phyloP scores from a whole-genome alignment of 2,888 invertebrate genomes.

The Hoplodrina blanda region DNA sequence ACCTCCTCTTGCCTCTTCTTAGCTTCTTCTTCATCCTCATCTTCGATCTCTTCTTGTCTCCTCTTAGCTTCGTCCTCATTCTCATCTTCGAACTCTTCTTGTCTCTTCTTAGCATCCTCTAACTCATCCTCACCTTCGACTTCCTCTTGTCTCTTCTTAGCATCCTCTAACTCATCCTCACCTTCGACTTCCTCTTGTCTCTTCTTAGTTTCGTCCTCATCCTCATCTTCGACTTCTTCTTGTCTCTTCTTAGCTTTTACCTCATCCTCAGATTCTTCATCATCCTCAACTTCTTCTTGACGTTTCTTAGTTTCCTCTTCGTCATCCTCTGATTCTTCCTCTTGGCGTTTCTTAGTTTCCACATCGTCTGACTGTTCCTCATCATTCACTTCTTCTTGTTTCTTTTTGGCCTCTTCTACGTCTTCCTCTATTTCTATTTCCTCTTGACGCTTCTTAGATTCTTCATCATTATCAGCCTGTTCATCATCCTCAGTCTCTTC shows the following conservation, averaged over 20 bases:
- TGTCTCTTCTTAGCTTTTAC: slow-evolving; percentile 21
- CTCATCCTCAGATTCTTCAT: background rate
- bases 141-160: slow-evolving; percentile 13
- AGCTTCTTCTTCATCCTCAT: slow-evolving; percentile 4
- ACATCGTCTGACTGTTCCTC: slow-evolving; percentile 23
- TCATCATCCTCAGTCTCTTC: slow-evolving; percentile 46
- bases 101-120: slow-evolving; percentile 24
- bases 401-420: slow-evolving; percentile 11
- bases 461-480: slow-evolving; percentile 44
- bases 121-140: background rate
- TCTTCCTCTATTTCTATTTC: slow-evolving; percentile 50
- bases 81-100: slow-evolving; percentile 34
- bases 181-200: slow-evolving; percentile 30
- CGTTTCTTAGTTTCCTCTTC: slow-evolving; percentile 14
- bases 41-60: slow-evolving; percentile 27
- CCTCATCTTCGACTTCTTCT: slow-evolving; percentile 35
- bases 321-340: slow-evolving; percentile 7
- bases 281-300: slow-evolving; percentile 16
- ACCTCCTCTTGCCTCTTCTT: slow-evolving; percentile 31
- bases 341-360: slow-evolving; percentile 29
- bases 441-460: slow-evolving; percentile 40
- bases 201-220: slow-evolving; percentile 15
- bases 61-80: slow-evolving; percentile 20
- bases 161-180: slow-evolving; percentile 1
- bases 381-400: slow-evolving; percentile 25